A percentile compares a stretch with the other conserved stretches of the same genome.
Conservation (phyloP, 2,797 vertebrate genomes). For the Typhlichthys subterraneus region DNA sequence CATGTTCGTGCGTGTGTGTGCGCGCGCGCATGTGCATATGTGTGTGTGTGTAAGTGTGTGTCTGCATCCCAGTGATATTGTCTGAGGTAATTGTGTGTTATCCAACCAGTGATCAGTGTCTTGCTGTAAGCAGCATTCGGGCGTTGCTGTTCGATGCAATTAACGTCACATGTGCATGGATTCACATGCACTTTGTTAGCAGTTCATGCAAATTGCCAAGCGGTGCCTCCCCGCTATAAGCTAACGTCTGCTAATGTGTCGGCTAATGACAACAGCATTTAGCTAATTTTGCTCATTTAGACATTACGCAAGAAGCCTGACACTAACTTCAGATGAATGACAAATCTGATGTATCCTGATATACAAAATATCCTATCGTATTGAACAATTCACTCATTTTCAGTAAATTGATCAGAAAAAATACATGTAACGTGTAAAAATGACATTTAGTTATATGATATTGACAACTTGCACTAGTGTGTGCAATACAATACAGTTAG, state of each 20-base stretch:
- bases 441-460: no score
- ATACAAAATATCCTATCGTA: no score
- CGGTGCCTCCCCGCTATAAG: constrained; percentile 68
- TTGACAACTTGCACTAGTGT: no score
- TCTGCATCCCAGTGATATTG: constrained; percentile 36
- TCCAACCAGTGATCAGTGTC: constrained; percentile 63
- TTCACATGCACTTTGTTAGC: constrained; percentile 77
- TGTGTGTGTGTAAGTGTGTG: constrained; percentile 11
- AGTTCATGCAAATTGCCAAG: constrained; percentile 63
- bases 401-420: no score
- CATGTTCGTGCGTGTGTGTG: neutral
- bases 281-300: constrained; percentile 53
- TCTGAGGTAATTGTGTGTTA: constrained; percentile 68
- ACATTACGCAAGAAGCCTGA: constrained; percentile 19
- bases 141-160: constrained; percentile 81
- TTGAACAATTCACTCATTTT: no score
- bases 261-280: constrained; percentile 73
- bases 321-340: constrained; percentile 1
- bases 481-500: no score
- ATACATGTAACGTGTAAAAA: no score
- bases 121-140: constrained; percentile 62
- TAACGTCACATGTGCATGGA: constrained; percentile 82
- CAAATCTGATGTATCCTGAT: no score
- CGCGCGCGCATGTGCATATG: neutral
- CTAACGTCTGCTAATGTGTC: constrained; percentile 69